A percentile compares a stretch with the other conserved stretches of the same genome.
phyloP scores from a whole-genome alignment of 2,113 vertebrate genomes.

The Macaca nemestrina region DNA sequence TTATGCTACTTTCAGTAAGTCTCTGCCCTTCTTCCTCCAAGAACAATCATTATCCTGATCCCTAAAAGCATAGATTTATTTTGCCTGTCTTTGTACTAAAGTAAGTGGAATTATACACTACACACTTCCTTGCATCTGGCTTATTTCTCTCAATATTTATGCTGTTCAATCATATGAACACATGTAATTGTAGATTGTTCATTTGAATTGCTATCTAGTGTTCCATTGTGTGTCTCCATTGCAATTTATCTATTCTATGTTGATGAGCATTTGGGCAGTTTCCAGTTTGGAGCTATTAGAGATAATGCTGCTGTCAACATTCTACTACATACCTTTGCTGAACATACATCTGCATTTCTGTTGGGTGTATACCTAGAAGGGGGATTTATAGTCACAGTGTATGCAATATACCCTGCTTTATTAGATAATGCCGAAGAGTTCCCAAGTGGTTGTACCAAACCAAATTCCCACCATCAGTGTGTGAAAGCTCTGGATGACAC shows the following conservation, averaged over 20 bases:
- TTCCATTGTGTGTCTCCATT: neutral
- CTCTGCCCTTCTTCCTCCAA: neutral
- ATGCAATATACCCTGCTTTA: neutral
- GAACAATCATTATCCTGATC: neutral
- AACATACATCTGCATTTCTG: neutral
- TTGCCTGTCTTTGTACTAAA: neutral
- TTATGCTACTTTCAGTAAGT: neutral
- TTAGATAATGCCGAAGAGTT: neutral
- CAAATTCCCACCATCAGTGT: neutral
- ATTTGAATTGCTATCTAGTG: neutral
- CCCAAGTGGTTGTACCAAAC: neutral
- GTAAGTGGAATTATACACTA: neutral
- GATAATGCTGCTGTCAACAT: neutral
- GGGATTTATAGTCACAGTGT: neutral
- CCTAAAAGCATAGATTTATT: constrained; percentile 3
- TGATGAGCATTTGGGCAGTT: constrained; percentile 1
- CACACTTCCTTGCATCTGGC: neutral
- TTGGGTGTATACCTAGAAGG: neutral
- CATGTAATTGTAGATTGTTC: neutral
- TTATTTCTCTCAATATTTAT: constrained; percentile 38
- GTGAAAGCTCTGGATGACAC: neutral
- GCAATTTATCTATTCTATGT: neutral
- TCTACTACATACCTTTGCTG: neutral
- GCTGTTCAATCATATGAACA: neutral
- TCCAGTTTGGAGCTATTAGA: neutral